Percentiles rank a stretch among this genome's conserved stretches.
These are phyloP conservation scores for Montipora cactus DNA, from an alignment of 64 coral and sea anemone species.

Conservation along the genomic window DNA sequence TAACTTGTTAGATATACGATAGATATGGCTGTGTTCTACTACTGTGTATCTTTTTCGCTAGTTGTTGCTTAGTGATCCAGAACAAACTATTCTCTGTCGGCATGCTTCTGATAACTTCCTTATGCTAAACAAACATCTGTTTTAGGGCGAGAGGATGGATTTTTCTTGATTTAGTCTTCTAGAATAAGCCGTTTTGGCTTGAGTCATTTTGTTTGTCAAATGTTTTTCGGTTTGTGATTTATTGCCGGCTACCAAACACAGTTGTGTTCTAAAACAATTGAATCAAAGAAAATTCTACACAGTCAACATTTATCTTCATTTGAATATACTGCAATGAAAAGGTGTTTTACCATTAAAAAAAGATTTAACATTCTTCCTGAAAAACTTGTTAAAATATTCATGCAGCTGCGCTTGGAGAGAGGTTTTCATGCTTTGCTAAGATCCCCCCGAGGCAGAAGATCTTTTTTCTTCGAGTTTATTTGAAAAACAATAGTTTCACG, in stretches of 20 bases:
- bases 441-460: conserved; percentile 66
- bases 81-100: conserved; percentile 62
- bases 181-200: conserved; percentile 7
- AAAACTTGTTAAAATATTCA: conserved; percentile 89
- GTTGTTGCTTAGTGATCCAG: conserved; percentile 71
- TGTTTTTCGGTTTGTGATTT: conserved; percentile 31
- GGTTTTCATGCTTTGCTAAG: conserved; percentile 49
- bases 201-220: neutral
- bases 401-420: conserved; percentile 64
- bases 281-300: conserved; percentile 28
- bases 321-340: conserved; percentile 60
- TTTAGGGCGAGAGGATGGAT: conserved; percentile 10
- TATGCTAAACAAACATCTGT: conserved; percentile 67
- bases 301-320: conserved; percentile 75
- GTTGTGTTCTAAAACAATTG: conserved; percentile 64
- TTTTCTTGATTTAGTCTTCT: conserved; percentile 6
- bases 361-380: conserved; percentile 84
- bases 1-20: conserved; percentile 1
- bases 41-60: conserved; percentile 69
- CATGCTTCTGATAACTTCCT: conserved; percentile 60
- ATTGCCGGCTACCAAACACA: conserved; percentile 23
- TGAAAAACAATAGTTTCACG: conserved; percentile 22
- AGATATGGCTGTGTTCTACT: neutral
- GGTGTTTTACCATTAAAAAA: conserved; percentile 77
- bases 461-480: conserved; percentile 12